These are phyloP conservation scores for Misgurnus mizolepis DNA, from an alignment of 2,113 vertebrate genomes.

Conservation along the genomic window DNA sequence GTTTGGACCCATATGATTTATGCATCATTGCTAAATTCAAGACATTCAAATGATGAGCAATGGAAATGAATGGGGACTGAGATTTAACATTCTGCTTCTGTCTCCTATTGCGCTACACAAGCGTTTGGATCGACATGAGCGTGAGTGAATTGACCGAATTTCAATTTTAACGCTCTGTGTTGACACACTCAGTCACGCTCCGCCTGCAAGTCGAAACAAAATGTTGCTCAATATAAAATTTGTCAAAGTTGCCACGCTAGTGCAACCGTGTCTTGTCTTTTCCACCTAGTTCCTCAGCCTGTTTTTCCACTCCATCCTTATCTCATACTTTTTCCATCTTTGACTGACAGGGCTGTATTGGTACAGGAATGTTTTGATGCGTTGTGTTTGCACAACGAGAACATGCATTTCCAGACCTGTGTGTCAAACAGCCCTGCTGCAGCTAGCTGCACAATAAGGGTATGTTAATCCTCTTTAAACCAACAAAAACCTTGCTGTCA, in stretches of 20 bases:
- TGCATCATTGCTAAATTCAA: no score
- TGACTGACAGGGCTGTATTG: slow-evolving; percentile 53
- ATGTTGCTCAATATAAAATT: neutral
- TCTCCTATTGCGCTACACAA: no score
- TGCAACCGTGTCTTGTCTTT: neutral
- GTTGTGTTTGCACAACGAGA: slow-evolving; percentile 52
- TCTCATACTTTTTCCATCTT: neutral
- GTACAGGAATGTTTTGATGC: slow-evolving; percentile 51
- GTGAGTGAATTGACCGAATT: no score
- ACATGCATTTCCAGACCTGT: slow-evolving; percentile 40
- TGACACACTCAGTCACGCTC: no score
- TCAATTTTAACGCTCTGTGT: no score
- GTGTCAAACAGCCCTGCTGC: slow-evolving; percentile 32
- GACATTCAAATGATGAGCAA: no score
- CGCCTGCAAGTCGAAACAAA: neutral
- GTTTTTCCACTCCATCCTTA: slow-evolving; percentile 21
- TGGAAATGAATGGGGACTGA: no score
- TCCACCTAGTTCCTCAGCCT: slow-evolving; percentile 6
- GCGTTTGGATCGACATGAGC: no score
- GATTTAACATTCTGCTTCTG: no score
- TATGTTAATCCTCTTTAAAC: slow-evolving; percentile 73
- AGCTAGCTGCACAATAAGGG: slow-evolving; percentile 60
- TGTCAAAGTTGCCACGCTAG: neutral
- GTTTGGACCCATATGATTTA: neutral
- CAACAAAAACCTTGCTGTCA: slow-evolving; percentile 62